Evolutionary conservation across 2,888 invertebrate species (phyloP), one percentile per base, ranked within the genome.

Genomic region (Drosophila mimica): DNA sequence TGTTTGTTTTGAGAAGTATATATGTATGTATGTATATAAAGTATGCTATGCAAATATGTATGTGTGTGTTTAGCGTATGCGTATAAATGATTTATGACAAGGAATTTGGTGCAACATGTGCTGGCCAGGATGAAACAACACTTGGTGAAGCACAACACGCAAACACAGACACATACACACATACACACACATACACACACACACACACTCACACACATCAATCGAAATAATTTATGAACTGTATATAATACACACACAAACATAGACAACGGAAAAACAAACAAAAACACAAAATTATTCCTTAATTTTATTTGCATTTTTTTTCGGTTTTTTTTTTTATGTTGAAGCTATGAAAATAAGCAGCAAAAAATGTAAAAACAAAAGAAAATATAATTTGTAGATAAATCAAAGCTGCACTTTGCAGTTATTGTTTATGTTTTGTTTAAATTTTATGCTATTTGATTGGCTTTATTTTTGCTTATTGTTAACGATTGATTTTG

Each of bases 51-150:
- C 25, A 36, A 17, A 28, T 48, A 40, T 36, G 38, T 48, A 40
- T 36, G 48, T 34, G 40, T 58, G 63, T 73, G n/a, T 31, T 31
- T 33, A 34, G 34, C 43, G 56, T 61, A 48, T 58, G 68, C 56
- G 76, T 65, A 54, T 79, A 43, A 28, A 74, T 76, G 79, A 69
- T 77, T 77, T 77, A 76, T 67, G 62, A 43, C 36, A 20, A 60
- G 63, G 56, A 77, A 76, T 76, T 76, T 76, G 48, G 66, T 65
- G 65, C 73, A 61, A 57, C 61, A 59, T 73, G 58, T 74, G 74
- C 34, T 76, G 61, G 30, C 34, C 76, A 70, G 70, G 54, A 74
- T 74, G 61, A 62, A 54, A 51, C 25, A 52, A 63, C 25, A 63
- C 25, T 62, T 43, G 51, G 28, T 25, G 8, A 56, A 36, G 51